Conservation (phyloP, 2,113 vertebrate genomes). For the Ceyx cyanopectus region DNA sequence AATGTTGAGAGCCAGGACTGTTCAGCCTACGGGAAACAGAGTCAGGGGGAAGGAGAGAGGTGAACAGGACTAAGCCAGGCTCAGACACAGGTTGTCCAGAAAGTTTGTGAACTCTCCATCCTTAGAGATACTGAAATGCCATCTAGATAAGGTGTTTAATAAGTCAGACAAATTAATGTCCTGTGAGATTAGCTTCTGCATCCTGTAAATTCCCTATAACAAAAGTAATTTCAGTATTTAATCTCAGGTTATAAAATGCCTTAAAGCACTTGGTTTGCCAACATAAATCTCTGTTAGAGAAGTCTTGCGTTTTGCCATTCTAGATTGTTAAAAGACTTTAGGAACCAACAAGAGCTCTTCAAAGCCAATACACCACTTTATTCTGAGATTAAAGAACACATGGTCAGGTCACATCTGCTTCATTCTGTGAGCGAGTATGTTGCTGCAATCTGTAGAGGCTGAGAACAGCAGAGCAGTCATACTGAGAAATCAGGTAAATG, state of each 20-base stretch:
- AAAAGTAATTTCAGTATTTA: neutral
- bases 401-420: neutral
- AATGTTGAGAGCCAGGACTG: neutral
- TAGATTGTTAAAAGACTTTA: neutral
- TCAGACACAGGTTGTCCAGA: neutral
- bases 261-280: neutral
- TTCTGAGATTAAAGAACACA: neutral
- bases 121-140: neutral
- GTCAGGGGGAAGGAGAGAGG: fast-evolving
- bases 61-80: neutral
- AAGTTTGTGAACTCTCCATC: neutral
- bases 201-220: neutral
- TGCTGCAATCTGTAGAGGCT: neutral
- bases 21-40: neutral
- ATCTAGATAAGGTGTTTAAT: neutral
- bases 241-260: neutral
- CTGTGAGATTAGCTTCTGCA: neutral
- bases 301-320: neutral
- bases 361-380: neutral
- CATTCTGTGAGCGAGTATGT: neutral
- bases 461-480: neutral
- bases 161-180: neutral
- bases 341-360: neutral
- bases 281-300: neutral
- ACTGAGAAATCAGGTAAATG: neutral